Conservation (phyloP, 2,113 vertebrate species). For the Tragelaphus scriptus region DNA sequence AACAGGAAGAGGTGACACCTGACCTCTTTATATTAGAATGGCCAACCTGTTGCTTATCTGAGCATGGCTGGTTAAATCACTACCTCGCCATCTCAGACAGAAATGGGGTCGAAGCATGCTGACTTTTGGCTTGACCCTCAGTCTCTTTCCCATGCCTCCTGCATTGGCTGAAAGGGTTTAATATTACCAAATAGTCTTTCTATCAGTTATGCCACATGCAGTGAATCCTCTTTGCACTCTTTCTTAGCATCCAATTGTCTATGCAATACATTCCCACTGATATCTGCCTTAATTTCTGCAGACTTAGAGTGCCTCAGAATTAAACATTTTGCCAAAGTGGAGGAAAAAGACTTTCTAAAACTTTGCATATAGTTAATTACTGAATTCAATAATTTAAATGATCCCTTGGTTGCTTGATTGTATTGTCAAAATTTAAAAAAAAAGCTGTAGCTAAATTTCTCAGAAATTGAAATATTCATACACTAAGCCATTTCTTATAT, state of each 20-base stretch:
- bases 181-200: neutral
- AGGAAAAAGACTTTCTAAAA: conserved; percentile 40
- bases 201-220: neutral
- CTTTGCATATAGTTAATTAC: conserved; percentile 28
- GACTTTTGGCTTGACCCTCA: neutral
- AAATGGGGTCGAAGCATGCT: neutral
- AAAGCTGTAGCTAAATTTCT: conserved; percentile 28
- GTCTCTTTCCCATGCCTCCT: neutral
- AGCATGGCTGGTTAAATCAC: neutral
- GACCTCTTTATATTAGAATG: neutral
- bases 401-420: neutral
- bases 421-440: conserved; percentile 26
- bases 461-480: conserved; percentile 61
- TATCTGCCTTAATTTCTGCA: neutral
- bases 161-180: neutral
- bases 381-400: conserved; percentile 53
- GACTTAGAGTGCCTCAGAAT: conserved; percentile 14
- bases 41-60: neutral
- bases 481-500: conserved; percentile 21
- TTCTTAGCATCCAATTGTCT: neutral
- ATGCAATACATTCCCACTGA: neutral
- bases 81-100: neutral
- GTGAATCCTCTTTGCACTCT: neutral
- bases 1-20: neutral
- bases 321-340: conserved; percentile 27